Evolutionary conservation across 2,888 invertebrate species (phyloP), one percentile per base, ranked within the genome.

Genomic region (Plutella xylostella): DNA sequence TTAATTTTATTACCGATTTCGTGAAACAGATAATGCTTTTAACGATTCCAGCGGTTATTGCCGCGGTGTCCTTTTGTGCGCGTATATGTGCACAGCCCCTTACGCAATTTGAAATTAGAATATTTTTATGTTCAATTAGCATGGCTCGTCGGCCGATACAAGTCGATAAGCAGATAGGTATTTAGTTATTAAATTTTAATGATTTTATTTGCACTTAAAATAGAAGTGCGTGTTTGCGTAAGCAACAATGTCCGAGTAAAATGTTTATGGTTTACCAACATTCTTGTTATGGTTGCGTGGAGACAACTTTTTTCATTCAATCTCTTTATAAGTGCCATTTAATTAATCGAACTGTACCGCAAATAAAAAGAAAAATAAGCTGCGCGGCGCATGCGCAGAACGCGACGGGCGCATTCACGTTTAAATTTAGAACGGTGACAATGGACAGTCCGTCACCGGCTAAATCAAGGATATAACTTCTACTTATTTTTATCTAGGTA

Each of bases 371-470:
- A 43, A 34, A 39, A 43, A 45, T 25, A 47, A 18, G 25, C n/a
- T n/a, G 12, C 15, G 15, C 15, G 56, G 55, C 61, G 62, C 69
- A 53, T 55, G 65, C 65, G 68, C 67, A 61, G 64, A 60, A 70
- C 69, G 62, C 63, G 49, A 53, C 58, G 63, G 60, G 60, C 67
- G 72, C 68, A 64, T 61, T 61, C 61, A 56, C 65, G 62, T 74
- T 71, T 75, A 78, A 72, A 77, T 76, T 71, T 79, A 80, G 64
- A 39, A 58, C 63, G 52, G 67, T 70, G 74, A 79, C 78, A 78
- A 78, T 79, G 70, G 76, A 61, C 62, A 65, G 66, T 68, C 61
- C 65, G 69, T 70, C 70, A 70, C 58, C 50, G 65, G 50, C 69
- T 70, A 68, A 70, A 67, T 66, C 66, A 69, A 69, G 68, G 65